Percentiles rank a stretch among this genome's conserved stretches.
phyloP scores from a whole-genome alignment of 1,140 invertebrate species.

The Pseudobourletiella spinata region DNA sequence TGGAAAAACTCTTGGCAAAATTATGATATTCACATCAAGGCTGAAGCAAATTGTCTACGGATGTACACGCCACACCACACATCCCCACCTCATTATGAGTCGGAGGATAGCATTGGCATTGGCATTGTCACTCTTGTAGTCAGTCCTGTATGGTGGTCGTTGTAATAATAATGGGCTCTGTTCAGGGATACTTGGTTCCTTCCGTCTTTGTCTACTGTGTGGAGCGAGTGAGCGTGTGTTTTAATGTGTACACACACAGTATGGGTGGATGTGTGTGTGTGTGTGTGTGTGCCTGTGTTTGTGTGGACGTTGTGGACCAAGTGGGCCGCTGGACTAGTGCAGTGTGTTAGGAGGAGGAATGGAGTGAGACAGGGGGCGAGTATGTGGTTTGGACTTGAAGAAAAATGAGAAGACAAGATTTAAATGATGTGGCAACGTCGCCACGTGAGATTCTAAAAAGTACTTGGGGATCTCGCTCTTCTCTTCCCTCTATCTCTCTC shows the following conservation, averaged over 20 bases:
- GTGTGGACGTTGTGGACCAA: background rate
- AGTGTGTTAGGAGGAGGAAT: background rate
- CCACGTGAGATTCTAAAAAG: conserved; percentile 26
- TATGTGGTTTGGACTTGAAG: background rate
- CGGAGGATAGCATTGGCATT: background rate
- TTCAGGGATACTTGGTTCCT: background rate
- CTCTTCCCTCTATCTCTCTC: no score
- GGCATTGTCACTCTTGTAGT: background rate
- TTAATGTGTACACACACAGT: no score
- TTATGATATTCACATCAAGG: background rate
- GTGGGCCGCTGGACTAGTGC: background rate
- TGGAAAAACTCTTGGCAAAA: background rate
- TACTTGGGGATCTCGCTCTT: conserved; percentile 25
- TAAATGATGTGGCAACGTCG: conserved; percentile 21
- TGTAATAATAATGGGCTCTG: background rate
- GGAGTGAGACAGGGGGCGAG: background rate
- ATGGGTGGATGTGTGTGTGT: background rate
- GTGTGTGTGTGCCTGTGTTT: background rate
- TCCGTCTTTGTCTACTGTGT: background rate
- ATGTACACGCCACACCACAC: no score
- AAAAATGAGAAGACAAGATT: background rate
- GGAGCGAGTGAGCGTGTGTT: background rate
- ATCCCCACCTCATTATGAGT: no score
- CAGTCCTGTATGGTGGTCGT: background rate
- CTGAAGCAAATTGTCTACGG: no score